Evolutionary conservation across 2,113 vertebrate species (phyloP), one percentile per base, ranked within the genome.

Genomic region (Ahaetulla prasina): DNA sequence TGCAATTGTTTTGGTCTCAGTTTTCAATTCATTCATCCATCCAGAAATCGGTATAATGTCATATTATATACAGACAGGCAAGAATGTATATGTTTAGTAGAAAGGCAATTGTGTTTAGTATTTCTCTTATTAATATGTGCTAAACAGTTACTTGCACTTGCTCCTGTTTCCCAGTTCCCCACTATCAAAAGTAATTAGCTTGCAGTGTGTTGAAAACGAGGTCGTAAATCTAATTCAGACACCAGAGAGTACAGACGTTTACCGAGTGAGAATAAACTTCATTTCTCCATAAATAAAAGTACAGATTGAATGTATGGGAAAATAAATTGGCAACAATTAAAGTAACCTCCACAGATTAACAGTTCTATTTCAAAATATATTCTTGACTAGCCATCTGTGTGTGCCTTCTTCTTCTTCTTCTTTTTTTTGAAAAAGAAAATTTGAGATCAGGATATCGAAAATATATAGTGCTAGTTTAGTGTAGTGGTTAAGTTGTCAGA

Each of bases 151-250:
- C 87, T 86, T 91, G 4, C 53, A 5, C 94, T 3, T 94, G 86
- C 55, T 23, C 94, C 89, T 85, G 63, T 85, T 35, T 27, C 47
- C 52, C 30, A 98, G 97, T 98, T 53, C 98, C 98, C 2, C 98
- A 98, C 90, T 97, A 98, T 2, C 97, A 98, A 97, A 98, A 98
- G 96, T 98, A 98, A 97, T 96, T 98, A 93, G 97, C 98, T 0
- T 98, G 98, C 95, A 98, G 98, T 47, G 80, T 96, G 35, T 98
- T 98, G 1, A 98, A 98, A 96, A 97, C 98, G 0, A 97, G 98
- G 96, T 97, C 93, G 97, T 98, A 93, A 98, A 98, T 96, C 96
- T 98, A 93, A 98, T 98, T 27, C 98, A 98, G 97, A 98, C 98
- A 1, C 95, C 98, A 89, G 97, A 98, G 94, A 96, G 35, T 20